Base-by-base conservation (phyloP, 1,140 invertebrate species). In the Aphelenchoides avenae region DNA sequence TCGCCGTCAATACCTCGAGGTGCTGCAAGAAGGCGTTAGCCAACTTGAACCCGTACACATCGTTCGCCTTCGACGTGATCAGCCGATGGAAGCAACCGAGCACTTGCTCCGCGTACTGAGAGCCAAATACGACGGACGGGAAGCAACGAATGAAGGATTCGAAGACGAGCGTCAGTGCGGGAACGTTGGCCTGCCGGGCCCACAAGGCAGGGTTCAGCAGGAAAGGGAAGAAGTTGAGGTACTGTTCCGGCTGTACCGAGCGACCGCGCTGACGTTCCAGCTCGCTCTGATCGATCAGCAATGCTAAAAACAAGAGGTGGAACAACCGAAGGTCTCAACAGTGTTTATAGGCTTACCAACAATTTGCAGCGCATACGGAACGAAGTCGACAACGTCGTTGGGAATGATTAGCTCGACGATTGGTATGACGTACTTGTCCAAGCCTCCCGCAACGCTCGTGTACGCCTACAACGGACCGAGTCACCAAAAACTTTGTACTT, bases 321-420 rank as follows among this genome's bases (percentile, higher is more conserved):
- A 36, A 36, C 34, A 36, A 13, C 34, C 34, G 34, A 36, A 36
- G n/a, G 13, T 36, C 11, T 44, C 18, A 11, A 18, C n/a, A 11
- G 9, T 44, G 11, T n/a, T 36, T 36, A 36, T 36, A 36, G 13
- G 13, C 34, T 13, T 13, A 57, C 55, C 55, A 30, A 96, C 80
- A 75, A 98, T 85, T 88, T 97, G 92, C 78, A 96, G 94, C 31
- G 92, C 88, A 78, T 97, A 96, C 0, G 92, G 92, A 78, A 94
- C 86, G 82, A 96, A 96, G 80, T 96, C 92, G 15, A 51, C 65
- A 11, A 68, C 22, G 44, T 68, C 62, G 24, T 43, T 43, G 15
- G 29, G 42, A 22, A 67, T 43, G 5, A 67, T 70, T 37, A 42
- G 18, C 27, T 70, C 60, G 20, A 67, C 43, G 27, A 70, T 49